Conservation (phyloP, 2,113 vertebrate species). For the Prunella fulvescens region DNA sequence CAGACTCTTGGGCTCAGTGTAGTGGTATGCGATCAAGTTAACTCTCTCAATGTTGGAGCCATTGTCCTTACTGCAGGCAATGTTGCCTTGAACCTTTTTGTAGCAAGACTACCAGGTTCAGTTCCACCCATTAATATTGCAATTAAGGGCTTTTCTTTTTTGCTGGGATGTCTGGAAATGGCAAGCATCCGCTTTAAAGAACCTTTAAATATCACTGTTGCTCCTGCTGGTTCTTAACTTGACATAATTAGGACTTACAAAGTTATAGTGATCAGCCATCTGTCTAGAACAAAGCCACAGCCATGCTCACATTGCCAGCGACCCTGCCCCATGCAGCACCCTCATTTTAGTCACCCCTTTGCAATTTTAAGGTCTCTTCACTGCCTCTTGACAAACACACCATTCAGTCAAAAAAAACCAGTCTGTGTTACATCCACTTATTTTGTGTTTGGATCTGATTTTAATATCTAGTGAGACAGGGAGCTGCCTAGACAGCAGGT, state of each 20-base stretch:
- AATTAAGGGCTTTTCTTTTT: background rate
- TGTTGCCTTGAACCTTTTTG: background rate
- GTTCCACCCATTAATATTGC: background rate
- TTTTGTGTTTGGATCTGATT: constrained; percentile 5
- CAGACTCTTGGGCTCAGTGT: constrained; percentile 44
- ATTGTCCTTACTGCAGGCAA: constrained; percentile 23
- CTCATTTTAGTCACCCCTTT: background rate
- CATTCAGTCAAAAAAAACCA: background rate
- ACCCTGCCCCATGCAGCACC: background rate
- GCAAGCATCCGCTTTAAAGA: constrained; percentile 43
- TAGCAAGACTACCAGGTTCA: background rate
- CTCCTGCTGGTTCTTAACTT: constrained; percentile 7
- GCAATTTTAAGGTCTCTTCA: background rate
- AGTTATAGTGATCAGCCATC: background rate
- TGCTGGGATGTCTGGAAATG: constrained; percentile 8
- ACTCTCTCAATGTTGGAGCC: constrained; percentile 59
- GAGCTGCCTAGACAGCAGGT: constrained; percentile 8
- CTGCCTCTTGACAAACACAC: background rate
- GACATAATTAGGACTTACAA: constrained; percentile 24
- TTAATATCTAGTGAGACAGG: constrained; percentile 24
- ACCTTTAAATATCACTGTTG: constrained; percentile 43
- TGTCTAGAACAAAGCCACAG: constrained; percentile 29
- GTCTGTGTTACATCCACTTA: background rate
- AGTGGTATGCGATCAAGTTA: constrained; percentile 44
- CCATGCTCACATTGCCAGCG: background rate